Base-by-base conservation (phyloP, 2,888 invertebrate genomes). In the Cephonodes hylas region DNA sequence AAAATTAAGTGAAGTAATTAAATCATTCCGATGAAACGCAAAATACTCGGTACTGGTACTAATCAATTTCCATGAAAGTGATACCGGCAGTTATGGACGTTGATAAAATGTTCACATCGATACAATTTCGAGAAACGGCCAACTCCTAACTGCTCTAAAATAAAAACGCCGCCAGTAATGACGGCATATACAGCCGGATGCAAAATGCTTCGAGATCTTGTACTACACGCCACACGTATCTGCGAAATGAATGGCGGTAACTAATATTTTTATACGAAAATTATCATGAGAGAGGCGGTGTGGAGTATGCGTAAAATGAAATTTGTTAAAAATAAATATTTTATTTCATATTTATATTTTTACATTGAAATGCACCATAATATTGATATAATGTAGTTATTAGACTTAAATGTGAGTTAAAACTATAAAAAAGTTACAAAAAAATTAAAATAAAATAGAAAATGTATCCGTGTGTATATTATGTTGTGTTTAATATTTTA, bases 21-120 rank as follows among this genome's bases (percentile, higher is more conserved):
- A 53, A 31, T 25, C 42, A 53, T 20, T 60, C 53, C 60, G 42
- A 60, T 42, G 60, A 46, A 60, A 38, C 42, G 23, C 8, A 42
- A 60, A 34, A 53, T 42, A 60, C 48, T 42, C 53, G 38, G 34
- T 48, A 27, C 48, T 42, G 38, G n/a, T 7, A 22, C 10, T 53
- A 60, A 60, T 60, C 60, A 60, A 27, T 53, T 60, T 60, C 60
- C 60, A 60, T 42, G 60, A 53, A 60, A 42, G 23, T 53, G 48
- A 60, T 53, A 53, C 60, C 22, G 25, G 1, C 22, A 13, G 60
- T 42, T 42, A 53, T 15, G 60, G 25, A 23, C 7, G 7, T 42
- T 53, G 60, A 60, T 60, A 60, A 60, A 42, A 42, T 48, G 38
- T 53, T 53, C 38, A 60, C 48, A 27, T 60, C 38, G 60, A 27